These are phyloP conservation scores for Ciona savignyi DNA, from an alignment of 23 tunicate species.

Conservation along the genomic window DNA sequence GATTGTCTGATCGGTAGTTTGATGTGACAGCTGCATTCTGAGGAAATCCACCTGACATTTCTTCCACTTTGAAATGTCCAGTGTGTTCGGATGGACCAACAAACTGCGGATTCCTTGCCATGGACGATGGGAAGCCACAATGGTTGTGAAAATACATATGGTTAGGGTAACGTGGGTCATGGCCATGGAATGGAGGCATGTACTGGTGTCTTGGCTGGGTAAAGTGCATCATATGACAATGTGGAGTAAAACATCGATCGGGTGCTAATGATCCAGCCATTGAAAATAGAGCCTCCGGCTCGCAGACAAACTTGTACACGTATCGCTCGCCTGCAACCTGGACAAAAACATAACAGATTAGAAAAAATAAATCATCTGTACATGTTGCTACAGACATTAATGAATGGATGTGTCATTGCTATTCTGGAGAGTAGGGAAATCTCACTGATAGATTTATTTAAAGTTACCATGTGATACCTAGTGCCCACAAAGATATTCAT, in stretches of 20 bases:
- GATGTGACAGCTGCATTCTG: too few species aligned
- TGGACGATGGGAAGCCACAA: background rate
- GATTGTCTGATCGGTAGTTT: too few species aligned
- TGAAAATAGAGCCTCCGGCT: conserved; percentile 79
- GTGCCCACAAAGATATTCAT: too few species aligned
- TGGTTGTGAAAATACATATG: background rate
- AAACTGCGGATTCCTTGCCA: background rate
- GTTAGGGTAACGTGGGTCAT: background rate
- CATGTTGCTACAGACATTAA: too few species aligned
- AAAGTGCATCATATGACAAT: background rate
- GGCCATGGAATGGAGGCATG: background rate
- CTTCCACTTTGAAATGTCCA: background rate
- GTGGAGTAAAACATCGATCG: conserved; percentile 26
- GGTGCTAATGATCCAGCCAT: conserved; percentile 69
- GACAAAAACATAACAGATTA: too few species aligned
- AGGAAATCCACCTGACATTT: background rate
- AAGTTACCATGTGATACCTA: too few species aligned
- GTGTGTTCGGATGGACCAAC: background rate
- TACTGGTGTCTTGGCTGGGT: background rate
- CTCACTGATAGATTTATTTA: too few species aligned
- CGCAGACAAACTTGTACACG: conserved; percentile 94
- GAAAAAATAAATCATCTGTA: too few species aligned
- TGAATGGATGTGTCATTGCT: too few species aligned
- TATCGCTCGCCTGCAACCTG: conserved; percentile 97
- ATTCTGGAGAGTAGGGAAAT: too few species aligned